Evolutionary conservation across 2,113 vertebrate species (phyloP).

Genomic region (Garra rufa): DNA sequence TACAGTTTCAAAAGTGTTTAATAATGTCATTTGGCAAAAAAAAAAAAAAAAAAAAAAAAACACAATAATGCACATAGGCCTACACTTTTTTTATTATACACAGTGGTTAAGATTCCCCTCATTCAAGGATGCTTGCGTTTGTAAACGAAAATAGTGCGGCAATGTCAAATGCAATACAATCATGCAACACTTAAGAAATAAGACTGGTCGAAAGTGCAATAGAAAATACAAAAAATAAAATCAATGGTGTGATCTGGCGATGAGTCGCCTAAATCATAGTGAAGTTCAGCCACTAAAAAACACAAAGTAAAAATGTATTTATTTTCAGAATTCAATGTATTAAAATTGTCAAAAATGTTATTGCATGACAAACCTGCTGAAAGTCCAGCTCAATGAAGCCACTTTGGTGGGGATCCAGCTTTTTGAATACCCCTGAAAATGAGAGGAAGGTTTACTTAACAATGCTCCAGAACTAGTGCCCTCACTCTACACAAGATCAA

Average conservation of each 20-base stretch:
- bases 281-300: conserved; percentile 62
- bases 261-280: conserved; percentile 58
- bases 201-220: not conserved
- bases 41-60: no score
- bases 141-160: not conserved
- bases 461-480: not conserved
- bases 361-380: conserved; percentile 48
- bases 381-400: conserved; percentile 67
- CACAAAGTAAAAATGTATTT: not conserved
- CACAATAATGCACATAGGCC: not conserved
- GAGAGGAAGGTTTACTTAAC: not conserved
- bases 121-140: not conserved
- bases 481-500: not conserved
- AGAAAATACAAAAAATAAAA: not conserved
- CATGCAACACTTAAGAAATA: not conserved
- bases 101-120: conserved; percentile 1
- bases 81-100: conserved; percentile 19
- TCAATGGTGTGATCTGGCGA: conserved; percentile 25
- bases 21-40: not conserved
- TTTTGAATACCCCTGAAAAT: conserved; percentile 67
- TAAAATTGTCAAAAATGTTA: not conserved
- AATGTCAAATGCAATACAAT: not conserved
- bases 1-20: conserved; percentile 37
- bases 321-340: not conserved
- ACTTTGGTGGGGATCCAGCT: conserved; percentile 61